Percentiles rank a stretch among this genome's conserved stretches.
Evolutionary conservation across 2,888 invertebrate species (phyloP).

Genomic region (Lucinisca nassula): DNA sequence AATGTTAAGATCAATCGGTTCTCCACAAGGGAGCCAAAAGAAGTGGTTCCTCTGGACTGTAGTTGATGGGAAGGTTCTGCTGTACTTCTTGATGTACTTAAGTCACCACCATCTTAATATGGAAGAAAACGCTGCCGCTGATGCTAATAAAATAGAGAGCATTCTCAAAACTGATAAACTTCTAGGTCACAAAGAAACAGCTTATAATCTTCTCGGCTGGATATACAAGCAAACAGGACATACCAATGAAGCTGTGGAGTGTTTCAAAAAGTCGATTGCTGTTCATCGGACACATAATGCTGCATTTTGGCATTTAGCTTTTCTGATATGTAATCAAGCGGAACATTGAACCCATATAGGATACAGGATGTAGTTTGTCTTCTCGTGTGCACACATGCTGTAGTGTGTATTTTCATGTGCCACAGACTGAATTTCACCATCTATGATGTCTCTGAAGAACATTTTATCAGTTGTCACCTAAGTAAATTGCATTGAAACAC

Average conservation of each 20-base stretch:
- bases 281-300: slow-evolving; percentile 12
- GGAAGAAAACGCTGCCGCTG: too few species aligned
- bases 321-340: too few species aligned
- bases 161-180: background rate
- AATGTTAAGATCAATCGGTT: background rate
- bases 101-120: too few species aligned
- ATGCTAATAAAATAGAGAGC: background rate
- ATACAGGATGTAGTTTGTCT: too few species aligned
- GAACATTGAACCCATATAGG: too few species aligned
- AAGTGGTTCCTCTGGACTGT: background rate
- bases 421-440: too few species aligned
- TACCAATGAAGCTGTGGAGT: background rate
- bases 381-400: too few species aligned
- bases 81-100: background rate
- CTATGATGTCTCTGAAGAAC: too few species aligned
- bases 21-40: background rate
- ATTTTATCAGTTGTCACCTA: too few species aligned
- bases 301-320: slow-evolving; percentile 6
- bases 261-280: background rate
- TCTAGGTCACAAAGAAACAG: slow-evolving; percentile 22
- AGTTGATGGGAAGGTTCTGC: slow-evolving; percentile 6
- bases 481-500: too few species aligned
- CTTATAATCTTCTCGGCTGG: slow-evolving; percentile 24
- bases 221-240: background rate
- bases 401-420: too few species aligned